Evolutionary conservation across 2,113 vertebrate genomes (phyloP), one percentile per base, ranked within the genome.

Genomic region (Azemiops feae): DNA sequence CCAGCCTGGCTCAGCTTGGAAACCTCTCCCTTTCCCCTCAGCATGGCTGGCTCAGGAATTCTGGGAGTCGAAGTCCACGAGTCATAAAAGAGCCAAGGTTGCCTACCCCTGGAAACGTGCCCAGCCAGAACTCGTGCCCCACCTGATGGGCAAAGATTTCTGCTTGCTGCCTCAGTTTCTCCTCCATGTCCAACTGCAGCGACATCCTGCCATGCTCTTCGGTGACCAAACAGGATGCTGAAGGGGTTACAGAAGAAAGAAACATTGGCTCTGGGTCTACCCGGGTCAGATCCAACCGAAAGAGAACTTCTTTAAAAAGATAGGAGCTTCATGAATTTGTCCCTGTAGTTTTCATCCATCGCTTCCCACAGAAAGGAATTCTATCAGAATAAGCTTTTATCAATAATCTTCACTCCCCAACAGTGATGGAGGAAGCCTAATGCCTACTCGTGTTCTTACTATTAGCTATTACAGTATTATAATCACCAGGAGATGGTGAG

Each of bases 111-210:
- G n/a, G n/a, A n/a, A n/a, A n/a, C 43, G 11, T 0, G 64, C 30
- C 30, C 64, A 34, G 18, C n/a, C 0, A 1, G 5, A 74, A 12
- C 12, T 87, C 11, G 25, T 5, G 1, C 25, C n/a, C 20, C 97
- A 98, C 98, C 98, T 98, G 97, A 34, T 97, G 97, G 57, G 98
- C 98, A 25, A 98, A 98, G 94, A 94, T 93, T 95, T 98, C 98
- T 0, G 97, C 98, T 0, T 98, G 96, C 88, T 97, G 96, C 45
- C 98, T 95, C 90, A 98, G 98, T 90, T 95, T 97, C 94, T 98
- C 97, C 94, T 98, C 98, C 95, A 98, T 90, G 92, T 98, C 97
- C 94, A 98, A 97, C 91, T 97, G 96, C 95, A 98, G 96, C 94
- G 98, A 92, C 2, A 98, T 97, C 64, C 98, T 96, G 16, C 95